These are phyloP conservation scores for Clusia tigrina DNA, from an alignment of 2,888 invertebrate genomes.

Conservation along the genomic window DNA sequence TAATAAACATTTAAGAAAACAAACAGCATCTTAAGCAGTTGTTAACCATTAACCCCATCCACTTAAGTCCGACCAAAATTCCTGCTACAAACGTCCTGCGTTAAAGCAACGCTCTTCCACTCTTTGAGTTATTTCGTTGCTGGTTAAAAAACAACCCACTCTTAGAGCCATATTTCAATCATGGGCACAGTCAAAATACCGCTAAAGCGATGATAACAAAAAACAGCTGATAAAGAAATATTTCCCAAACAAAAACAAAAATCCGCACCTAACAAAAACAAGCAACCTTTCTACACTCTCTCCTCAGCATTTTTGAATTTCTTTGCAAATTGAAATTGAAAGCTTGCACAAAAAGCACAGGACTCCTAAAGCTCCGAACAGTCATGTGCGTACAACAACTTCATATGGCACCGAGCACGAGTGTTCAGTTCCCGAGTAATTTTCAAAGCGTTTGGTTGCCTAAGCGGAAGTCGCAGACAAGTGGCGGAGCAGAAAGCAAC, in stretches of 20 bases:
- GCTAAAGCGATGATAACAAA: constrained; percentile 47
- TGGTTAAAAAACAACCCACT: too few species aligned
- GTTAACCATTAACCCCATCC: too few species aligned
- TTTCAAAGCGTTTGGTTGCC: constrained; percentile 48
- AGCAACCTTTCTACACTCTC: background rate
- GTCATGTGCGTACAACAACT: background rate
- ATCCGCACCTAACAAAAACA: background rate
- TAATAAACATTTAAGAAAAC: too few species aligned
- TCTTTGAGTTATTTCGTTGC: too few species aligned
- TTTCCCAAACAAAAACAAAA: constrained; percentile 20
- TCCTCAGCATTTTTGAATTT: background rate
- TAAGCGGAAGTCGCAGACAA: constrained; percentile 13
- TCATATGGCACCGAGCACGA: background rate
- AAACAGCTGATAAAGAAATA: constrained; percentile 47
- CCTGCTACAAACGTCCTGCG: too few species aligned
- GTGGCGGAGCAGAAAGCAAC: background rate
- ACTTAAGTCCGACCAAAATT: too few species aligned
- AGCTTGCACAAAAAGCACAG: constrained; percentile 23
- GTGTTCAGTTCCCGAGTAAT: constrained; percentile 52
- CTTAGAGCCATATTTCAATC: too few species aligned
- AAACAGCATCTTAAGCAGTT: too few species aligned
- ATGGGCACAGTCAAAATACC: constrained; percentile 8
- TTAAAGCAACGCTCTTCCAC: too few species aligned
- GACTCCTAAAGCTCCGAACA: constrained; percentile 18
- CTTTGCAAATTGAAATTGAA: constrained; percentile 11